Percentiles rank a stretch among this genome's conserved stretches.
phyloP scores from a whole-genome alignment of 64 coral and sea anemone species.

The Montipora capricornis region DNA sequence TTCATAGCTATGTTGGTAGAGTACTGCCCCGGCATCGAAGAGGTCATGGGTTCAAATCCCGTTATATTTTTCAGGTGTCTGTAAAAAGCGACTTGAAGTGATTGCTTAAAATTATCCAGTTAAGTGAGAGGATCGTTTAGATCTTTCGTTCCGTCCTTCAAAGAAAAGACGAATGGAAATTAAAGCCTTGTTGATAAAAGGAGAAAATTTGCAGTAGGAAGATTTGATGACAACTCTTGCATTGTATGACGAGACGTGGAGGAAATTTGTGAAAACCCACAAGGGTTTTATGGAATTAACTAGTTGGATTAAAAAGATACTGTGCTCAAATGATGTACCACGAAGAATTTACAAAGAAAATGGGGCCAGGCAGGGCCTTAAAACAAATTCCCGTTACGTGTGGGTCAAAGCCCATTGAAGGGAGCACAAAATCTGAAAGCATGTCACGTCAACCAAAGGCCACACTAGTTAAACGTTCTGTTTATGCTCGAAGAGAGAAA shows the following conservation, averaged over 20 bases:
- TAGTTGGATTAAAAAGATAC: neutral
- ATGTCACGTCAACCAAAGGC: neutral
- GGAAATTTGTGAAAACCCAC: constrained; percentile 42
- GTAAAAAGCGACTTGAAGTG: too few relatives aligned
- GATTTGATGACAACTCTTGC: constrained; percentile 47
- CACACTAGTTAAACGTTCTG: neutral
- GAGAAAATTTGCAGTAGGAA: constrained; percentile 10
- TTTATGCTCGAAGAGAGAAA: constrained; percentile 33
- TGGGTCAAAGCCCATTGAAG: neutral
- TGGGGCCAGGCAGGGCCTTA: constrained; percentile 26
- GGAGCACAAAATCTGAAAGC: too few relatives aligned
- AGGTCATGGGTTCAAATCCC: too few relatives aligned
- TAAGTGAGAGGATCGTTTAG: too few relatives aligned
- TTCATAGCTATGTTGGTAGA: too few relatives aligned
- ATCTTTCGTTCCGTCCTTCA: too few relatives aligned
- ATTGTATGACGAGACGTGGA: constrained; percentile 23
- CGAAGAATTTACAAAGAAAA: constrained; percentile 51
- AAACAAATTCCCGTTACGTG: neutral
- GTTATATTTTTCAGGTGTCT: too few relatives aligned
- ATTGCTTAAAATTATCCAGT: too few relatives aligned
- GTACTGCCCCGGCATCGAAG: too few relatives aligned
- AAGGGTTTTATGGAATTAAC: constrained; percentile 18
- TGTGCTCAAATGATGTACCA: constrained; percentile 33
- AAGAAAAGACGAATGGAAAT: neutral
- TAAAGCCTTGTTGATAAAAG: neutral